Base-by-base conservation (phyloP, 2,888 invertebrate genomes). In the Dioctria rufipes region DNA sequence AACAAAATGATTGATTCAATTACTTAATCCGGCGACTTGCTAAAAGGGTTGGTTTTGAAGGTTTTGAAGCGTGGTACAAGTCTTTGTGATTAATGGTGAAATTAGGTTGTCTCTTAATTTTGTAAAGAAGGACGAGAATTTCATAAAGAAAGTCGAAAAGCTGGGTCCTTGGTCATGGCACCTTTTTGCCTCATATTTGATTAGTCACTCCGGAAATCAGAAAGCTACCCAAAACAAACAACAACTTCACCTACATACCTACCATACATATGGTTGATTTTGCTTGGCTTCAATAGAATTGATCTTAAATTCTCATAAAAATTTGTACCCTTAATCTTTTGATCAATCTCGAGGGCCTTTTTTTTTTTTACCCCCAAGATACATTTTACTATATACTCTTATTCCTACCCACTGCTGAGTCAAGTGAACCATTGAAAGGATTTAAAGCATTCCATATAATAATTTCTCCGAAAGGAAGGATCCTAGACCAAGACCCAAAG, bases 371-470 rank as follows among this genome's bases (percentile, higher is more conserved):
- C 51, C 49, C 37, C 42, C 46, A 46, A 42, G 25, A 13, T 11
- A 13, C 49, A 9, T 37, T n/a, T 51, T 25, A 25, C 25, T 25
- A 25, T 25, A 25, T 25, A 25, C 0, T 25, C 25, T 25, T 25
- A 25, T 25, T 1, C n/a, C 39, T 39, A 51, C 61, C 39, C 61
- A 69, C 39, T 49, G 69, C 39, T 49, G 37, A 54, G 49, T n/a
- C 37, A 69, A 25, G 37, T 37, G 37, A 43, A 51, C 54, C 69
- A 69, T 49, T 69, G 69, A 11, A 11, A 39, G 69, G 69, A n/a
- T 39, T 51, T 49, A 69, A 69, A n/a, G 51, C 51, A 54, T 54
- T 39, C 49, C 39, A 69, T 69, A 39, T 69, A 69, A 69, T 69
- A 69, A 69, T 69, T 69, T 69, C 39, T 54, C 11, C n/a, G 11